A percentile compares a stretch with the other conserved stretches of the same genome.
Evolutionary conservation across 1,140 invertebrate genomes (phyloP).

Genomic region (Rhagoletis pomonella): DNA sequence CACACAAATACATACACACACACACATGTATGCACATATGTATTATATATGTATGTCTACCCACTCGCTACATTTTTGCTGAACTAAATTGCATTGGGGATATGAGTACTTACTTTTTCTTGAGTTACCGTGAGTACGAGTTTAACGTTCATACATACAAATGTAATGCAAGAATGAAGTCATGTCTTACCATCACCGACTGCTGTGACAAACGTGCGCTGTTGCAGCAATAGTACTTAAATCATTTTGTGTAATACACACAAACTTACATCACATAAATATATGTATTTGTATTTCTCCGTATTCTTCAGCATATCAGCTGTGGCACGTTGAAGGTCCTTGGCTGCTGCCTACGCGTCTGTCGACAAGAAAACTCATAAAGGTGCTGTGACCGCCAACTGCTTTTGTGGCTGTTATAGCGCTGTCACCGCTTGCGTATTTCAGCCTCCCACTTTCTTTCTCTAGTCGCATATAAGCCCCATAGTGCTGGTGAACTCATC

Average conservation of each 20-base stretch:
- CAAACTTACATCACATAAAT: not conserved
- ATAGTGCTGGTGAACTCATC: not conserved
- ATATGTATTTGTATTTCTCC: not conserved
- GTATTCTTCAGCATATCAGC: not conserved
- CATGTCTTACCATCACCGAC: not conserved
- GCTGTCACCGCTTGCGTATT: not conserved
- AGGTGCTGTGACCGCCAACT: constrained; percentile 8
- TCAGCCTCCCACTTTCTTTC: not conserved
- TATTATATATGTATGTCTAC: not conserved
- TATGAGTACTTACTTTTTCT: constrained; percentile 16
- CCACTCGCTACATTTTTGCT: constrained; percentile 11
- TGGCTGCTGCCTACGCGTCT: constrained; percentile 11
- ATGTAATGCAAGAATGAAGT: not conserved
- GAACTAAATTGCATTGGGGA: constrained; percentile 42
- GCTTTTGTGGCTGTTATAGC: not conserved
- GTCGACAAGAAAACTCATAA: constrained; percentile 18
- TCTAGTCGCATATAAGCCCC: not conserved
- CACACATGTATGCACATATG: constrained; percentile 48
- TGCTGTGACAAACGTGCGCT: constrained; percentile 19
- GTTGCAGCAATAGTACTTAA: constrained; percentile 20
- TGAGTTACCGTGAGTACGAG: constrained; percentile 1
- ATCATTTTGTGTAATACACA: constrained; percentile 3
- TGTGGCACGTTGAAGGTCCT: not conserved
- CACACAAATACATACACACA: not conserved
- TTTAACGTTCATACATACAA: not conserved